Evolutionary conservation across 2,113 vertebrate species (phyloP).

Genomic region (Tragelaphus imberbis): DNA sequence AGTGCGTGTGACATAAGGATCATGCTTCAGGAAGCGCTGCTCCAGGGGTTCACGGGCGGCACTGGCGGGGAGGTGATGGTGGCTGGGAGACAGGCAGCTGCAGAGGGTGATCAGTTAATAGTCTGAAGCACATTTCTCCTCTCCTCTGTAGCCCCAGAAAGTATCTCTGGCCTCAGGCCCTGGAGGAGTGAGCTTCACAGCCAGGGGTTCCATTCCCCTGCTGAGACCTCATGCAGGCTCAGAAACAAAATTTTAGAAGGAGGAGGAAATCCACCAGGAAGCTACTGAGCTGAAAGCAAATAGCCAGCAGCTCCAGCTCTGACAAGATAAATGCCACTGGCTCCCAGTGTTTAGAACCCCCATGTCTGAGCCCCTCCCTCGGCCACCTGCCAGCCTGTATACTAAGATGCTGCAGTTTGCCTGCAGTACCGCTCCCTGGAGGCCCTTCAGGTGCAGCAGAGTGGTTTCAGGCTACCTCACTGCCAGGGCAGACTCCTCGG

Average conservation of each 20-base stretch:
- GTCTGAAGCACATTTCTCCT: neutral
- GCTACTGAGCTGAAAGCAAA: conserved; percentile 9
- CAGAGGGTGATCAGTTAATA: neutral
- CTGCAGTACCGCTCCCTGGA: neutral
- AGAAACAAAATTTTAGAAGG: neutral
- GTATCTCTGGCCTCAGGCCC: neutral
- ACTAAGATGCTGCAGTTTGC: neutral
- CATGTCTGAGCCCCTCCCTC: neutral
- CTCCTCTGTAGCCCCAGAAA: neutral
- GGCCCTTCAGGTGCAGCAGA: neutral
- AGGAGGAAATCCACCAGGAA: neutral
- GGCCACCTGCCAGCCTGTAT: neutral
- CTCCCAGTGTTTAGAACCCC: neutral
- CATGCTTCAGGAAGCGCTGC: neutral
- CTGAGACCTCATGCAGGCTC: neutral
- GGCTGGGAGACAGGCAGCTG: neutral
- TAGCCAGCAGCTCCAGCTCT: neutral
- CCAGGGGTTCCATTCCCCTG: neutral
- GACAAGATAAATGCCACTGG: conserved; percentile 10
- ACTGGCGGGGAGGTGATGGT: neutral
- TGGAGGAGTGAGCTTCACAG: neutral
- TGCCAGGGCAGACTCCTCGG: neutral
- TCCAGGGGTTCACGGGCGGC: neutral
- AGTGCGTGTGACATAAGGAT: fast-evolving
- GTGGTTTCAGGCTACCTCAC: neutral